Conservation (phyloP, 2,797 vertebrate genomes). For the Mormyrus hasselquistii region DNA sequence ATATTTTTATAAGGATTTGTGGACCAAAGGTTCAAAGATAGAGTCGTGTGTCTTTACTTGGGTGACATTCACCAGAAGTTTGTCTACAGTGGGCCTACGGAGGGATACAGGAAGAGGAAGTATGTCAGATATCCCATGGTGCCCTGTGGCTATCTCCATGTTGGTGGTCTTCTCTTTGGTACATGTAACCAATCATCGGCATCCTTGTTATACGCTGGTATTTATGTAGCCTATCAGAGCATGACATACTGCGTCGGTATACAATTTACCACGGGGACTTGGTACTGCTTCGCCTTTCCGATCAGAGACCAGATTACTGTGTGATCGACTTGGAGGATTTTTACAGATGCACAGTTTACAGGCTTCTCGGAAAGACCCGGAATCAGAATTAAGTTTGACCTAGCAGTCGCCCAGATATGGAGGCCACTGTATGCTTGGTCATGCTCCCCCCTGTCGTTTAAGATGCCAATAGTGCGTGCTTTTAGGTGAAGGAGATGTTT, state of each 20-base stretch:
- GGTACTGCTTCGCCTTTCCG: slow-evolving; percentile 8
- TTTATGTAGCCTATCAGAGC: not conserved
- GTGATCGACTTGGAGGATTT: not conserved
- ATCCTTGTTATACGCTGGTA: not conserved
- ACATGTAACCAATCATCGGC: not conserved
- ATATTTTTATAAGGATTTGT: slow-evolving; percentile 69
- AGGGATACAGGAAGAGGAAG: not conserved
- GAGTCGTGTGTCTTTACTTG: slow-evolving; percentile 41
- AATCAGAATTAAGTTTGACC: not conserved
- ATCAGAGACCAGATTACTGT: slow-evolving; percentile 15
- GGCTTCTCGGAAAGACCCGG: not conserved
- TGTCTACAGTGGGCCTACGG: slow-evolving; percentile 33
- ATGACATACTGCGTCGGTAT: not conserved
- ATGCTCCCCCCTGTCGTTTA: not conserved
- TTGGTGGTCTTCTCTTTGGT: not conserved
- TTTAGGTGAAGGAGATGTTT: not conserved
- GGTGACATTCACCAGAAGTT: slow-evolving; percentile 44
- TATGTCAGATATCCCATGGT: not conserved
- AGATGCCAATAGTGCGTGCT: too few relatives aligned
- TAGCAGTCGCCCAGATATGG: not conserved
- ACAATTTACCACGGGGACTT: not conserved
- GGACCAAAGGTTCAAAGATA: slow-evolving; percentile 59
- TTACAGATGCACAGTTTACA: not conserved
- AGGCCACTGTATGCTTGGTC: not conserved
- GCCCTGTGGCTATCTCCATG: not conserved